Evolutionary conservation across 2,113 vertebrate species (phyloP).

Genomic region (Genyomyrus donnyi): DNA sequence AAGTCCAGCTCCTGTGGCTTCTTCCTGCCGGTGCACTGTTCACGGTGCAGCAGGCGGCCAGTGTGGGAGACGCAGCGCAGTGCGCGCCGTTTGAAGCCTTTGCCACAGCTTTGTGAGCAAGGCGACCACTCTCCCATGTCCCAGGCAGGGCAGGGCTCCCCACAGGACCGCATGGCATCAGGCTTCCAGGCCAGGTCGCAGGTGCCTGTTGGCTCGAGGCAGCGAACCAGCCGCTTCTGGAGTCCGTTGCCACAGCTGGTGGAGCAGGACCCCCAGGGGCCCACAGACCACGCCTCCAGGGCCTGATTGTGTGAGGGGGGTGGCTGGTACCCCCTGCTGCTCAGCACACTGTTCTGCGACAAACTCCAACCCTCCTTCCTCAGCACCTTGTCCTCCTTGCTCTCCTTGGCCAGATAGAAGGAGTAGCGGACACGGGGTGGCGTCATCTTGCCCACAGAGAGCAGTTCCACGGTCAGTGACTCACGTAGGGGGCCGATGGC

Average conservation of each 20-base stretch:
- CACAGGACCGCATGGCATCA: slow-evolving; percentile 66
- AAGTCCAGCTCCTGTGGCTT: slow-evolving; percentile 98
- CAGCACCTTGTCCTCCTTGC: slow-evolving; percentile 71
- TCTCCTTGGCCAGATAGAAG: slow-evolving; percentile 86
- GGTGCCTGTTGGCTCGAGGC: slow-evolving; percentile 57
- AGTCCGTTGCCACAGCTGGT: slow-evolving; percentile 73
- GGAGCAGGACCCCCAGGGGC: slow-evolving; percentile 78
- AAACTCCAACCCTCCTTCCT: slow-evolving; percentile 61
- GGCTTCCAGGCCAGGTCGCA: slow-evolving; percentile 70
- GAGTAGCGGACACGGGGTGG: slow-evolving; percentile 93
- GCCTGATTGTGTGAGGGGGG: slow-evolving; percentile 29
- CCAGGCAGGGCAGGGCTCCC: slow-evolving; percentile 82
- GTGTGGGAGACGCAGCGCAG: slow-evolving; percentile 64
- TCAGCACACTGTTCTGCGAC: slow-evolving; percentile 74
- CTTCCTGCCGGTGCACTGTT: slow-evolving; percentile 73
- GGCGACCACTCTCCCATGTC: slow-evolving; percentile 75
- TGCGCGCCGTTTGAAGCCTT: slow-evolving; percentile 81
- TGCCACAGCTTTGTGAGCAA: slow-evolving; percentile 88
- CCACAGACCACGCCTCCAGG: slow-evolving; percentile 71
- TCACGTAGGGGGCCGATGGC: slow-evolving; percentile 81
- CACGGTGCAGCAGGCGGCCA: slow-evolving; percentile 68
- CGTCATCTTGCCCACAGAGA: slow-evolving; percentile 93
- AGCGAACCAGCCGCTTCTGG: slow-evolving; percentile 80
- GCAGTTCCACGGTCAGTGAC: slow-evolving; percentile 79
- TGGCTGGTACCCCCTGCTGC: slow-evolving; percentile 42